Conservation (phyloP, 2,797 vertebrate species). For the Orestias chungarensis region DNA sequence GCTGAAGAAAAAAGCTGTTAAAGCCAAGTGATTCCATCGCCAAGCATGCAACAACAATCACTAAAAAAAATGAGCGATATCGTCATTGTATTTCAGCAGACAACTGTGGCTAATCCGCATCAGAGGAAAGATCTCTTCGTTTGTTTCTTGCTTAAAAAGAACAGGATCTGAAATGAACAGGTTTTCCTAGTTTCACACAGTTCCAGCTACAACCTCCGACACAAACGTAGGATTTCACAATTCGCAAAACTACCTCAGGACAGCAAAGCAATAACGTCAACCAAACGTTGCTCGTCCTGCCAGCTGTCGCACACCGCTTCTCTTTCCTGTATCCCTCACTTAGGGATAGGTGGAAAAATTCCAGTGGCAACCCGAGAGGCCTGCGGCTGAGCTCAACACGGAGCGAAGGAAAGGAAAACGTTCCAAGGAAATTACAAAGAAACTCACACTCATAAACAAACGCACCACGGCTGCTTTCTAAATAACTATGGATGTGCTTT, state of each 20-base stretch:
- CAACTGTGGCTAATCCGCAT: not conserved
- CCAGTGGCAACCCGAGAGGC: slow-evolving; percentile 25
- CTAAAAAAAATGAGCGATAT: not conserved
- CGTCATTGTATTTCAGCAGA: not conserved
- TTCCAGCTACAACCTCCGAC: not conserved
- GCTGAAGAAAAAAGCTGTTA: not conserved
- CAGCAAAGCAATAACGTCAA: not conserved
- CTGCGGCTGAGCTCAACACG: slow-evolving; percentile 7
- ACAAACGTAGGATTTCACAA: not conserved
- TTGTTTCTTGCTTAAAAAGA: not conserved
- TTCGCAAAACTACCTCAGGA: not conserved
- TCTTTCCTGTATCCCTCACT: slow-evolving; percentile 3
- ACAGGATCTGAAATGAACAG: not conserved
- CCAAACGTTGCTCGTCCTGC: not conserved
- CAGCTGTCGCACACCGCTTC: not conserved
- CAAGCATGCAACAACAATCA: not conserved
- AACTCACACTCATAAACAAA: slow-evolving; percentile 9
- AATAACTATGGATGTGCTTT: not conserved
- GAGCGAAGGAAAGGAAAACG: slow-evolving; percentile 10
- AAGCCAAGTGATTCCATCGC: no score
- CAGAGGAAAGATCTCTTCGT: not conserved
- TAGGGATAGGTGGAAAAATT: slow-evolving; percentile 22
- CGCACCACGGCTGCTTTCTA: not conserved
- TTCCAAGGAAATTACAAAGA: slow-evolving; percentile 14
- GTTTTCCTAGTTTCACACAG: not conserved